These are phyloP conservation scores for Merodon equestris DNA, from an alignment of 2,888 invertebrate species.

Conservation along the genomic window DNA sequence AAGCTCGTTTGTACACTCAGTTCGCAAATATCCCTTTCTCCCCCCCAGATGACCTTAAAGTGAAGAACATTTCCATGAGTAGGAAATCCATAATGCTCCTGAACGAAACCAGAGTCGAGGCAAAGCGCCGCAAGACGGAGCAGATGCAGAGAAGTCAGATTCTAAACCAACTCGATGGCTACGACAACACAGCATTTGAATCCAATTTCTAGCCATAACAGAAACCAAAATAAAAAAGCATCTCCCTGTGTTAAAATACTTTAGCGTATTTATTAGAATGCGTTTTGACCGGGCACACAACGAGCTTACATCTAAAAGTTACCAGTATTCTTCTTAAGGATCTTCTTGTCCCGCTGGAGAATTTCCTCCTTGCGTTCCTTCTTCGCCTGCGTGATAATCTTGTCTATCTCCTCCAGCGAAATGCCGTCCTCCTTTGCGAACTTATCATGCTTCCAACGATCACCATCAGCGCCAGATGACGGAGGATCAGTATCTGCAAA, in stretches of 20 bases:
- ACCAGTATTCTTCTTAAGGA: slow-evolving; percentile 75
- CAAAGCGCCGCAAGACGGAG: slow-evolving; percentile 72
- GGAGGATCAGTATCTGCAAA: slow-evolving; percentile 20
- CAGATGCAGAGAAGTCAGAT: slow-evolving; percentile 70
- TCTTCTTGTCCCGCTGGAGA: slow-evolving; percentile 80
- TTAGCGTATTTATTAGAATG: slow-evolving; percentile 9
- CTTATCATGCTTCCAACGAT: slow-evolving; percentile 80
- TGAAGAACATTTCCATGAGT: slow-evolving; percentile 75
- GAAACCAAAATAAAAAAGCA: background rate
- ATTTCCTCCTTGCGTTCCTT: slow-evolving; percentile 82
- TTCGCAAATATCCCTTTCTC: too few species aligned
- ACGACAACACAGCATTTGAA: slow-evolving; percentile 73
- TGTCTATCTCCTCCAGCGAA: slow-evolving; percentile 81
- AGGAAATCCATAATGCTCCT: slow-evolving; percentile 76
- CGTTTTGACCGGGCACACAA: background rate
- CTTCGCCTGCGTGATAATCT: slow-evolving; percentile 81
- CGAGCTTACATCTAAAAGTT: slow-evolving; percentile 26
- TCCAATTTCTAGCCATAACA: slow-evolving; percentile 61
- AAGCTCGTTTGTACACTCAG: too few species aligned
- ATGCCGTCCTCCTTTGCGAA: slow-evolving; percentile 78
- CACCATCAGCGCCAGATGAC: slow-evolving; percentile 70
- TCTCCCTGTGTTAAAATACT: background rate
- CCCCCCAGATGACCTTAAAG: slow-evolving; percentile 72
- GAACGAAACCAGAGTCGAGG: slow-evolving; percentile 73
- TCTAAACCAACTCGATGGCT: slow-evolving; percentile 71